Base-by-base conservation (phyloP, 1,140 invertebrate genomes). In the Drosophila kikkawai region DNA sequence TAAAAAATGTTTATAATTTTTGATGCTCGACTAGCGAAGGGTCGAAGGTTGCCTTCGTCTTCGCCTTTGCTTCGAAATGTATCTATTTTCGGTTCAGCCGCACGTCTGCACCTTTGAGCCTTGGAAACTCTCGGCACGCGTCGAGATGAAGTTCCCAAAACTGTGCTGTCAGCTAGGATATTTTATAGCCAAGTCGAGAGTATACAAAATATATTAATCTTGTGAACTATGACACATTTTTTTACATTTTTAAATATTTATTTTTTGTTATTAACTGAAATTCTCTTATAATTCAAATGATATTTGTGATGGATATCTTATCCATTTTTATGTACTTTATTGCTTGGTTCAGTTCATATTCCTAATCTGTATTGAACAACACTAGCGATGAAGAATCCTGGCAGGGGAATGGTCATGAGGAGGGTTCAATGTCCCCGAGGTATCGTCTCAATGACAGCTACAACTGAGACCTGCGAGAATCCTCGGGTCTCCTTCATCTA, bases 1-100 rank as follows among this genome's bases (percentile, higher is more conserved):
- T 60, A 74, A 90, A 88, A 90, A 90, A 90, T 90, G 85, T 82
- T 85, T 90, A 90, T 90, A 90, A 90, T 90, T 85, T 80, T 81
- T 78, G 75, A 53, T 78, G 61, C 61, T 42, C 56, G 17, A 66
- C 53, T 57, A 36, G 45, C 45, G 39, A 41, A 67, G 67, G 64
- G 69, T 64, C 59, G 44, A 57, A 69, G 36, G 65, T 61, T 34
- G 61, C 8, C 75, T 8, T 44, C 9, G 29, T 32, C 48, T 75
- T 53, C 34, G 47, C 12, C 74, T 9, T 48, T 8, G 29, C 37
- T 37, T 75, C n/a, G 39, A 70, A 36, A 44, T 75, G 41, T 12
- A 75, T 56, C 44, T 58, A 60, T 55, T 51, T 66, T 66, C 51
- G 53, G 60, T 39, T 76, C 41, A 47, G 39, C 34, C 26, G 53